Percentiles rank a stretch among this genome's conserved stretches.
These are phyloP conservation scores for Cololabis saira DNA, from an alignment of 2,113 vertebrate genomes.

Conservation along the genomic window DNA sequence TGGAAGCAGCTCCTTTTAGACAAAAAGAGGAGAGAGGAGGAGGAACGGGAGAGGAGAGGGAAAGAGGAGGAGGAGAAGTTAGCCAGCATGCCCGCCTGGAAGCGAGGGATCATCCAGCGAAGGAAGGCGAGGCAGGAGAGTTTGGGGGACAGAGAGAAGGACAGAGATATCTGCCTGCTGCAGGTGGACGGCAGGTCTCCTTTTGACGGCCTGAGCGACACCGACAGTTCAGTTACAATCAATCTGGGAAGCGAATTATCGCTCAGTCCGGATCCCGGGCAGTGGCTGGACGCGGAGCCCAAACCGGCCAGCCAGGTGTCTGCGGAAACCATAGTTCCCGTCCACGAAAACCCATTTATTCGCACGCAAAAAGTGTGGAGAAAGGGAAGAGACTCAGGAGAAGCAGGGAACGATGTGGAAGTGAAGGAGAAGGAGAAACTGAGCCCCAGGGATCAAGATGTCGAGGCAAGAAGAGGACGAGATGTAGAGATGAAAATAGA, in stretches of 20 bases:
- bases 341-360: constrained; percentile 88
- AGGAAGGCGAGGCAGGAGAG: constrained; percentile 83
- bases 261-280: constrained; percentile 58
- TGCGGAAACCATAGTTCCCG: constrained; percentile 83
- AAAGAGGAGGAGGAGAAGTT: constrained; percentile 85
- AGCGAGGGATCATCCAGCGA: constrained; percentile 87
- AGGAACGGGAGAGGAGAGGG: constrained; percentile 81
- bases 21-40: constrained; percentile 86
- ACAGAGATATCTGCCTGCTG: constrained; percentile 48
- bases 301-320: constrained; percentile 71
- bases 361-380: constrained; percentile 78
- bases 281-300: constrained; percentile 56
- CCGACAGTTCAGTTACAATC: constrained; percentile 42
- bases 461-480: constrained; percentile 56
- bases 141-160: constrained; percentile 63
- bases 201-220: constrained; percentile 58
- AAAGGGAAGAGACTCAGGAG: constrained; percentile 50
- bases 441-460: constrained; percentile 58
- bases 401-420: constrained; percentile 43
- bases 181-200: constrained; percentile 44
- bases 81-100: constrained; percentile 90
- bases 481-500: constrained; percentile 64
- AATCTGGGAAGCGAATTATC: constrained; percentile 49
- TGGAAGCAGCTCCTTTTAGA: constrained; percentile 91
- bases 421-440: constrained; percentile 49